phyloP scores from a whole-genome alignment of 2,113 vertebrate genomes.

The Sardina pilchardus region DNA sequence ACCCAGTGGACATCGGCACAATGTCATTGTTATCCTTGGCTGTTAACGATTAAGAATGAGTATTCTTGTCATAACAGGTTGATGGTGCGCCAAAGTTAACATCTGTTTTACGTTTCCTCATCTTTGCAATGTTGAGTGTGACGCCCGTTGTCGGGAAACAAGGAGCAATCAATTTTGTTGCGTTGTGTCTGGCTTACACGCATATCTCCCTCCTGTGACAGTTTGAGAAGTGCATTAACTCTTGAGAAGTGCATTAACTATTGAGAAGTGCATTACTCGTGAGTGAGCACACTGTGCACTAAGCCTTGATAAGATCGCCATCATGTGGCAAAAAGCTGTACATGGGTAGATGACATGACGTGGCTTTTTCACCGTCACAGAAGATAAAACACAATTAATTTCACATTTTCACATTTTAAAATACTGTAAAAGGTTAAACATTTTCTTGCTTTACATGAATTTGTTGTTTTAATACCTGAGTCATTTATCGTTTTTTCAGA shows the following conservation, averaged over 20 bases:
- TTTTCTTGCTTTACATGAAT: no score
- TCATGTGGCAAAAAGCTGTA: no score
- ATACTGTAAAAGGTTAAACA: no score
- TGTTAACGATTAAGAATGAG: no score
- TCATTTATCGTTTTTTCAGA: no score
- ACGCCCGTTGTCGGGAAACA: not conserved
- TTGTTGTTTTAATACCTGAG: no score
- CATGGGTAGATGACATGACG: no score
- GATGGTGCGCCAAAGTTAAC: not conserved
- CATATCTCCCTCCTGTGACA: not conserved
- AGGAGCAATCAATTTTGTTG: not conserved
- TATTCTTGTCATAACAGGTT: not conserved
- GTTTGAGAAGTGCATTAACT: not conserved
- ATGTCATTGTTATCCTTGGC: not conserved
- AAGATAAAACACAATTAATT: no score
- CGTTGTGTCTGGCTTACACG: not conserved
- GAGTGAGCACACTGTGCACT: no score
- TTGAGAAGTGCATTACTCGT: no score
- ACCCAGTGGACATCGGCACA: not conserved
- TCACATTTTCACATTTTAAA: no score
- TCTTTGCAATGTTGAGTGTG: not conserved
- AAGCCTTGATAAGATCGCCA: not conserved
- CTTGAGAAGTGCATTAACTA: not conserved
- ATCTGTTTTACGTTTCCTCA: not conserved
- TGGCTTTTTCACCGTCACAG: no score